These are phyloP conservation scores for Nemopilema nomurai DNA, from an alignment of 30 jellyfish, hydroid and myxozoan species.

Conservation along the genomic window DNA sequence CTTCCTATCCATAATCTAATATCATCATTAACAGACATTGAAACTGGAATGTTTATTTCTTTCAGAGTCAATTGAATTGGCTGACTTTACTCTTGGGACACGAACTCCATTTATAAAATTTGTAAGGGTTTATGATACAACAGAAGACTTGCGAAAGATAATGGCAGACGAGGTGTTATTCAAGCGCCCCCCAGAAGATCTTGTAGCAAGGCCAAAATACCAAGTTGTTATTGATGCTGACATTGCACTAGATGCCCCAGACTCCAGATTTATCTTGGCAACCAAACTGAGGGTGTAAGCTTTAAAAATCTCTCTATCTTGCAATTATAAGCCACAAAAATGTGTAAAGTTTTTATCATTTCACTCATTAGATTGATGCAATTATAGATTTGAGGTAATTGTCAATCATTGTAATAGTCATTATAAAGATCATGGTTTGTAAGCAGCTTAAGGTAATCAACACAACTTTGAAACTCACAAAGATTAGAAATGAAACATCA, in stretches of 20 bases:
- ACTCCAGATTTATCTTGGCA: constrained; percentile 72
- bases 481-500: too few relatives aligned
- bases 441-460: too few relatives aligned
- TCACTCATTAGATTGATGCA: too few relatives aligned
- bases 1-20: too few relatives aligned
- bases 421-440: too few relatives aligned
- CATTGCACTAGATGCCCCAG: constrained; percentile 98
- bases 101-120: constrained; percentile 92
- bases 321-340: too few relatives aligned
- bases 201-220: constrained; percentile 83
- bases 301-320: neutral
- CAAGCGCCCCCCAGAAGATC: constrained; percentile 90
- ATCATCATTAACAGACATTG: too few relatives aligned
- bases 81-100: constrained; percentile 91
- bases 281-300: constrained; percentile 66
- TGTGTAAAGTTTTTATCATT: too few relatives aligned
- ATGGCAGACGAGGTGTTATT: constrained; percentile 93
- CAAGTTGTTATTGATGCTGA: constrained; percentile 94
- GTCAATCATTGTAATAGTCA: too few relatives aligned
- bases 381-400: too few relatives aligned
- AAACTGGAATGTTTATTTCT: too few relatives aligned
- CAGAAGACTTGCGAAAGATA: constrained; percentile 88
- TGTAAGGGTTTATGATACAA: constrained; percentile 81
- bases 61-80: constrained; percentile 81
- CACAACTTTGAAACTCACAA: too few relatives aligned